phyloP scores from a whole-genome alignment of 2,888 invertebrate genomes.

The Tridacna crocea region DNA sequence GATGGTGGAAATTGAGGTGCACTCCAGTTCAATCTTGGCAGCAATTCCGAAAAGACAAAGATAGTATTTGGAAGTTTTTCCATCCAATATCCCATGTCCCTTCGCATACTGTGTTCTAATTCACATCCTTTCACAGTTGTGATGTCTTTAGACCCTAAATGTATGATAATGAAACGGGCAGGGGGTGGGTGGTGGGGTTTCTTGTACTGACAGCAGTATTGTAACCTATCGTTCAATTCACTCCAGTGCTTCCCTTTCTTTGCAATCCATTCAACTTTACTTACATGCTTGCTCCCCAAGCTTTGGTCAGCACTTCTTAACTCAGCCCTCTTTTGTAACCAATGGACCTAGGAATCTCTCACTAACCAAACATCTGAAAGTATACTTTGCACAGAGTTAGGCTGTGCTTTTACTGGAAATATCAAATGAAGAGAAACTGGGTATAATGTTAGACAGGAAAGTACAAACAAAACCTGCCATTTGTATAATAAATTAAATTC shows the following conservation, averaged over 20 bases:
- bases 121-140: not conserved
- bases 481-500: no score
- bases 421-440: no score
- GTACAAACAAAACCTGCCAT: no score
- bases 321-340: no score
- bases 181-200: no score
- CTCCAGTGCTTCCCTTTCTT: slow-evolving; percentile 1
- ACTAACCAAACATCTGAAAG: no score
- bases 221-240: not conserved
- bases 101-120: not conserved
- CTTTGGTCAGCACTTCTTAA: no score
- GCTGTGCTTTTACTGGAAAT: no score
- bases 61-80: not conserved
- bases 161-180: not conserved
- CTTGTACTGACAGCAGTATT: slow-evolving; percentile 3
- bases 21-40: slow-evolving; percentile 6
- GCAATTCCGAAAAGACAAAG: not conserved
- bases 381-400: no score
- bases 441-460: no score
- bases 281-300: not conserved
- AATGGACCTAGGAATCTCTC: no score
- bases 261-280: not conserved
- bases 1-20: not conserved
- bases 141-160: slow-evolving; percentile 9
- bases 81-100: not conserved